Evolutionary conservation across 2,113 vertebrate genomes (phyloP), one percentile per base, ranked within the genome.

Genomic region (Notothenia coriiceps): DNA sequence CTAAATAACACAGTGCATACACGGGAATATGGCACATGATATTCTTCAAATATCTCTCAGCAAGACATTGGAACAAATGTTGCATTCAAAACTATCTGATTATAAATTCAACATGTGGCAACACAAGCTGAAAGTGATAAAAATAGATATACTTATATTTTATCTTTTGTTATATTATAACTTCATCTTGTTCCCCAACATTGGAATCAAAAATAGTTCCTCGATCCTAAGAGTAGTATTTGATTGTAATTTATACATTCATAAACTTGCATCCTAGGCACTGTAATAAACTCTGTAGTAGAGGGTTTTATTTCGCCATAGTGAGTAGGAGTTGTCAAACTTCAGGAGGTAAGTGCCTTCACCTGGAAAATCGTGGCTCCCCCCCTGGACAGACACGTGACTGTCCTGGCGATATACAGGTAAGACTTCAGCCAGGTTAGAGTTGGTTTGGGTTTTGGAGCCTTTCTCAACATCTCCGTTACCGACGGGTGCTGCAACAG

Each of bases 291-390:
- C 88, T 11, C 97, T 97, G 92, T 99, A 99, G 93, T 98, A 99
- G 20, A 99, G 96, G 77, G 97, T 99, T 95, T 99, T 99, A 86
- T 99, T 99, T 90, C 98, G 94, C 85, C 99, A 97, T 33, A 99
- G 95, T 2, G 98, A 99, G 92, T 99, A 99, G 0, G 98, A 99
- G 94, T 99, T 99, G 91, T 99, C 98, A 7, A 99, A 99, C 88
- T 99, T 99, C 44, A 99, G 94, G 84, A 97, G 95, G 92, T 99
- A 99, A 54, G 99, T 96, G 88, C 98, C 98, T 82, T 99, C 97
- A 4, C 98, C 98, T 2, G 97, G 98, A 88, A 98, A 99, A 43
- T 98, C 95, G 0, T 99, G 98, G 90, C 96, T 98, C 46, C 98
- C 98, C 0, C 96, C 96, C 61, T 97, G 96, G 25, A 99, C 97